Percentiles rank a stretch among this genome's conserved stretches.
Evolutionary conservation across 2,888 invertebrate species (phyloP).

Genomic region (Cheilosia vernalis): DNA sequence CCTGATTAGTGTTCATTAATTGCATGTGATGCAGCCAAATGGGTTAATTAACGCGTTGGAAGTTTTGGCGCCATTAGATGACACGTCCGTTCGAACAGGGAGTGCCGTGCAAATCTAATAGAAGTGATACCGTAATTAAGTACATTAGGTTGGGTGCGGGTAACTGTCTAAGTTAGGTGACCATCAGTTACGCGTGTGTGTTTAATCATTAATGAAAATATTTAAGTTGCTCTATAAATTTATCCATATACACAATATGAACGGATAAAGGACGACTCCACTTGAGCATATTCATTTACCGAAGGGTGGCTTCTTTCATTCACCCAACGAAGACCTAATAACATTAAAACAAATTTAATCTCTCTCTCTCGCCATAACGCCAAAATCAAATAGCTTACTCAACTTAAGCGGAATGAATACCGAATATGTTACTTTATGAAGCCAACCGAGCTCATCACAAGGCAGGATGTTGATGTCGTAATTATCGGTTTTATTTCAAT

Average conservation of each 20-base stretch:
- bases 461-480: constrained; percentile 39
- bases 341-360: constrained; percentile 45
- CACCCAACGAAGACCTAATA: neutral
- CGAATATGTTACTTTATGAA: constrained; percentile 11
- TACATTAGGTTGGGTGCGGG: constrained; percentile 17
- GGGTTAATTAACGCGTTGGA: constrained; percentile 59
- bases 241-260: too few species aligned
- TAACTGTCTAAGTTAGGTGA: constrained; percentile 24
- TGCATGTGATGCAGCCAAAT: constrained; percentile 52
- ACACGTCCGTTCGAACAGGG: constrained; percentile 39
- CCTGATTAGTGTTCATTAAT: constrained; percentile 57
- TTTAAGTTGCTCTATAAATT: neutral
- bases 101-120: constrained; percentile 11
- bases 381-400: constrained; percentile 16
- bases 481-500: constrained; percentile 58
- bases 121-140: constrained; percentile 36
- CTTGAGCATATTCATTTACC: neutral
- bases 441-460: constrained; percentile 4
- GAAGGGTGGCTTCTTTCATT: constrained; percentile 18
- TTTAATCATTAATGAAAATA: constrained; percentile 35
- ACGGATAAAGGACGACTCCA: neutral
- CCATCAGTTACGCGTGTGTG: constrained; percentile 11
- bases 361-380: neutral
- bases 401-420: constrained; percentile 19
- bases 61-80: constrained; percentile 50